Base-by-base conservation (phyloP, 1,140 invertebrate genomes). In the Temnothorax curvispinosus region DNA sequence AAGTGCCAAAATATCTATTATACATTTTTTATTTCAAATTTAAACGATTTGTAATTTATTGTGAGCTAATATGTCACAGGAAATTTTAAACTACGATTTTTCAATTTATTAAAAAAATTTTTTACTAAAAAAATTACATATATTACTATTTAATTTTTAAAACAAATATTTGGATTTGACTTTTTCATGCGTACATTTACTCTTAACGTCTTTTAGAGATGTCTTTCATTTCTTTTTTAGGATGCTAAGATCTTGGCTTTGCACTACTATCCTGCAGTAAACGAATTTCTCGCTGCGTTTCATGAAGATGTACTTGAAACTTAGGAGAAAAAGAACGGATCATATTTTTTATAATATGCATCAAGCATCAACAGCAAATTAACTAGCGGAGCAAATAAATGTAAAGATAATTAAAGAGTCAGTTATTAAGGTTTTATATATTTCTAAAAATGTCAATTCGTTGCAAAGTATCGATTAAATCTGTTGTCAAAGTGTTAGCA, bases 231-330 rank as follows among this genome's bases (percentile, higher is more conserved):
- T 0, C n/a, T 72, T 75, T 88, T 91, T 8, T 81, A 93, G 91
- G 89, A 91, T 87, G 85, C 88, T 27, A 72, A 80, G 8, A 58
- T 32, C 27, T 58, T 93, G 52, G 91, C 91, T n/a, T 77, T 62
- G 27, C 15, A 85, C 65, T 94, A 92, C 77, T 94, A 89, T 82
- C 86, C 89, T 13, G 69, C 60, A 27, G n/a, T 94, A 60, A 86
- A 76, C 72, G 50, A 92, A 81, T 92, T 94, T 72, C 72, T 94
- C 35, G 6, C 27, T 58, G 77, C 62, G 44, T 89, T 90, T 77
- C 0, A 58, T 15, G 18, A 74, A 13, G 27, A 81, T 5, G 13
- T 67, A 54, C 47, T 0, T 56, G 0, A 32, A 74, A 58, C 8
- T 18, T 38, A 32, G 27, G 27, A 27, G 27, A 35, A 50, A 88